Conservation (phyloP, 2,113 vertebrate species). For the Passerina amoena region DNA sequence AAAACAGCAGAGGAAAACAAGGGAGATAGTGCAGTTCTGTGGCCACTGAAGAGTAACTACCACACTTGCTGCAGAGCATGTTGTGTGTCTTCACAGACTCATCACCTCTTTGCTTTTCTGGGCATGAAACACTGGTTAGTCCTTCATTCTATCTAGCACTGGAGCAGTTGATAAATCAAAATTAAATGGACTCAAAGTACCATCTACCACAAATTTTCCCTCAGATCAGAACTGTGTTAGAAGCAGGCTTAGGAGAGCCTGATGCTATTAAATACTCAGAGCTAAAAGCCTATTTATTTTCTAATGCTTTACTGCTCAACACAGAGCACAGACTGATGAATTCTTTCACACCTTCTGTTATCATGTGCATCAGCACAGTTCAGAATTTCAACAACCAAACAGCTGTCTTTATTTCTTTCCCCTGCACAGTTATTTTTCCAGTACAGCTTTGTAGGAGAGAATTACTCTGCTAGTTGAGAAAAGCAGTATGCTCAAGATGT, state of each 20-base stretch:
- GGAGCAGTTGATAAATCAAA: background rate
- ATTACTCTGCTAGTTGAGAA: background rate
- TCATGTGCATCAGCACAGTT: background rate
- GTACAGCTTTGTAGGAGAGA: background rate
- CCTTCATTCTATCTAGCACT: background rate
- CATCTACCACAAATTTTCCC: background rate
- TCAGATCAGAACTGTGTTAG: background rate
- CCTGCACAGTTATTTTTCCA: background rate
- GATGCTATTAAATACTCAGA: background rate
- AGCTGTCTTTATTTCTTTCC: background rate
- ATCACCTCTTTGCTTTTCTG: background rate
- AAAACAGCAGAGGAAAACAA: background rate
- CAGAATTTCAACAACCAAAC: constrained; percentile 21
- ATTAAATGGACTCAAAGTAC: background rate
- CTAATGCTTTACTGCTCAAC: background rate
- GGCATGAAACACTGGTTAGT: background rate
- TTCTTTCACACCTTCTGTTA: background rate
- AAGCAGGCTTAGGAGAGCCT: background rate
- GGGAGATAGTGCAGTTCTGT: background rate
- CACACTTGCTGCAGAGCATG: rapidly evolving
- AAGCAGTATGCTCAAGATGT: background rate
- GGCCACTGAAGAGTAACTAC: background rate
- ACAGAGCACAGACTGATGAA: background rate
- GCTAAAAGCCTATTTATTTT: background rate
- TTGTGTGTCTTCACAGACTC: background rate